phyloP scores from a whole-genome alignment of 2,113 vertebrate genomes.

The human region GRCh38 chrX:119731501-119732000 shows the following conservation, averaged over 20 bases:
- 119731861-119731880: not conserved
- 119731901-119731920: not conserved
- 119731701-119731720: not conserved
- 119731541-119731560: not conserved
- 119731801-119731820: not conserved
- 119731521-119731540: not conserved
- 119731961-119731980: not conserved
- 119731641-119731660: not conserved
- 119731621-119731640: not conserved
- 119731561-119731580: not conserved
- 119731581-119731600: not conserved
- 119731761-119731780: not conserved
- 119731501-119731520: not conserved
- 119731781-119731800: not conserved
- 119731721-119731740: accelerated
- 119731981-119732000: not conserved
- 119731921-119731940: not conserved
- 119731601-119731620: not conserved
- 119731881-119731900: not conserved
- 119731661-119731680: not conserved
- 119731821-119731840: not conserved
- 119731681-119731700: not conserved
- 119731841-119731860: not conserved
- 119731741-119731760: not conserved
- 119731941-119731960: not conserved